A percentile compares a stretch with the other conserved stretches of the same genome.
Evolutionary conservation across 2,888 invertebrate species (phyloP).

Genomic region (Bembecia ichneumoniformis): DNA sequence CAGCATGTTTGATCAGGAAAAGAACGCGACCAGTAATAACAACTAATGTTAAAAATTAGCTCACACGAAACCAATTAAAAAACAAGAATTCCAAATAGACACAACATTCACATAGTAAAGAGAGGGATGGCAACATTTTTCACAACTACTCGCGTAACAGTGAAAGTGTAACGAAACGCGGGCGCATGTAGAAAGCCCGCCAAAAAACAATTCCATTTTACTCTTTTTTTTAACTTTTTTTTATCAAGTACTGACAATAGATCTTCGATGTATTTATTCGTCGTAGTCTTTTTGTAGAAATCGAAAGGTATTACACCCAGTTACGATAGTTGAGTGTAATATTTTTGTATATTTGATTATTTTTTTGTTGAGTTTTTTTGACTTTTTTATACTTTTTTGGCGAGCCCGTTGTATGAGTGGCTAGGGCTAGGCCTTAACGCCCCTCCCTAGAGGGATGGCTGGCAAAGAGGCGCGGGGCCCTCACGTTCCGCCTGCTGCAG

Average conservation of each 20-base stretch:
- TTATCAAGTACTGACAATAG: slow-evolving; percentile 18
- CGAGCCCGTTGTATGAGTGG: too few species aligned
- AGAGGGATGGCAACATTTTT: slow-evolving; percentile 7
- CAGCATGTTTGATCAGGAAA: too few species aligned
- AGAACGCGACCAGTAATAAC: too few species aligned
- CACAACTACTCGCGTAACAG: slow-evolving; percentile 15
- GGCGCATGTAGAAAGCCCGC: slow-evolving; percentile 19
- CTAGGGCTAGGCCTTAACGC: too few species aligned
- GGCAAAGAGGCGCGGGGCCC: too few species aligned
- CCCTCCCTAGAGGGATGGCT: too few species aligned
- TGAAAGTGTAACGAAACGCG: slow-evolving; percentile 31
- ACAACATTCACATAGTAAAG: not conserved
- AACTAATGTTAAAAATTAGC: not conserved
- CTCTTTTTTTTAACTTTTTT: slow-evolving; percentile 23
- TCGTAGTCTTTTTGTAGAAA: slow-evolving; percentile 29
- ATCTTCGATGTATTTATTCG: slow-evolving; percentile 18
- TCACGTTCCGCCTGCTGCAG: too few species aligned
- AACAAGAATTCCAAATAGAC: not conserved
- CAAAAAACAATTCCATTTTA: slow-evolving; percentile 12
- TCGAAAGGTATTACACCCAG: slow-evolving; percentile 30
- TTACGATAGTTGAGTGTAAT: slow-evolving; percentile 2
- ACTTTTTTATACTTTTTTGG: too few species aligned
- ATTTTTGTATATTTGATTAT: too few species aligned
- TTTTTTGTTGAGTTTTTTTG: too few species aligned
- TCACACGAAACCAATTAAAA: not conserved